A percentile compares a stretch with the other conserved stretches of the same genome.
Evolutionary conservation across 2,113 vertebrate genomes (phyloP).

Genomic region (Motacilla tschutschensis): DNA sequence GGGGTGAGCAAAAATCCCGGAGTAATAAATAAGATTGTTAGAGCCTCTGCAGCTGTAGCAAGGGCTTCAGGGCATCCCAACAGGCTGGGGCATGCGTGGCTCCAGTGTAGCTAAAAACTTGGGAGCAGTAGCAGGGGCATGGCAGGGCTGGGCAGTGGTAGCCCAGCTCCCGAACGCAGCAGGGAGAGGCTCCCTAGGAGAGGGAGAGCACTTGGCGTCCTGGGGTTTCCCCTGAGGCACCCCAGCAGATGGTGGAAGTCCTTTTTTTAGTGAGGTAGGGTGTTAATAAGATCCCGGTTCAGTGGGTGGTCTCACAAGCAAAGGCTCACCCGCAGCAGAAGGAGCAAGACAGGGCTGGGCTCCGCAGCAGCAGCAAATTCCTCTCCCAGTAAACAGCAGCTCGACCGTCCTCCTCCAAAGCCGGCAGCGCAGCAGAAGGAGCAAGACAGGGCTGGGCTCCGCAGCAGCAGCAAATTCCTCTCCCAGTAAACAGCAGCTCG

Average conservation of each 20-base stretch:
- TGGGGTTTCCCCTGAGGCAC: background rate
- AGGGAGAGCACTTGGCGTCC: background rate
- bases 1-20: background rate
- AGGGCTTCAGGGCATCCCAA: background rate
- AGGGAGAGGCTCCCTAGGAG: background rate
- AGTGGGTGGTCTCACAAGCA: background rate
- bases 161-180: fast-evolving
- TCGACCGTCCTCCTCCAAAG: too few relatives aligned
- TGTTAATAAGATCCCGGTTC: background rate
- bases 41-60: background rate
- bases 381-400: too few relatives aligned
- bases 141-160: background rate
- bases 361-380: too few relatives aligned
- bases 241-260: background rate
- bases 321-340: too few relatives aligned
- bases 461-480: too few relatives aligned
- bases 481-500: too few relatives aligned
- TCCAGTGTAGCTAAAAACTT: background rate
- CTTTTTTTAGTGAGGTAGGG: background rate
- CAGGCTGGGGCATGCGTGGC: background rate
- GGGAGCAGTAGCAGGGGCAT: too few relatives aligned
- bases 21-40: background rate
- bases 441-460: too few relatives aligned
- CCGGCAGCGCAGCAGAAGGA: too few relatives aligned
- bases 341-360: too few relatives aligned